Conservation (phyloP, 30 jellyfish, hydroid and myxozoan genomes). For the Rhopilema esculentum region DNA sequence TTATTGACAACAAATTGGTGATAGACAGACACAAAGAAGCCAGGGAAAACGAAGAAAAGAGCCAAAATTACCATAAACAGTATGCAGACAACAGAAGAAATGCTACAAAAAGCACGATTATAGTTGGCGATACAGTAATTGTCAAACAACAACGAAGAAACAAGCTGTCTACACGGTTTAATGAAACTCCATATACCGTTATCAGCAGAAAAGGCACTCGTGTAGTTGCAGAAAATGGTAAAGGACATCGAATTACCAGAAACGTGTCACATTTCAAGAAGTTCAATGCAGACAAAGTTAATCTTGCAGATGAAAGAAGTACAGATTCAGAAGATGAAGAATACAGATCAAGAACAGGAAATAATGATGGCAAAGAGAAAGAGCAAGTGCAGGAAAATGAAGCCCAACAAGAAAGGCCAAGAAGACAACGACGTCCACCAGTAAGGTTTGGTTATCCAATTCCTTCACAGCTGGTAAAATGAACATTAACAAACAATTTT, state of each 20-base stretch:
- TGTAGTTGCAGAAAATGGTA: conserved; percentile 24
- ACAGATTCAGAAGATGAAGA: conserved; percentile 3
- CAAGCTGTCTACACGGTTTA: too few relatives aligned
- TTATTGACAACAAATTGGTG: too few relatives aligned
- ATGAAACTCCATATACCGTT: conserved; percentile 23
- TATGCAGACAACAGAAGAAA: conserved; percentile 32
- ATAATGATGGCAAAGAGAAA: conserved; percentile 22
- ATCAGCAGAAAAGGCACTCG: conserved; percentile 14
- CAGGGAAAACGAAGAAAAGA: conserved; percentile 28
- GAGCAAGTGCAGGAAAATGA: too few relatives aligned
- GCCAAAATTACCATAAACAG: conserved; percentile 17
- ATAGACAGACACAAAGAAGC: too few relatives aligned
- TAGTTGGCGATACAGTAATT: conserved; percentile 38
- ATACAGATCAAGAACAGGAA: conserved; percentile 14
- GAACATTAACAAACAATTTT: too few relatives aligned
- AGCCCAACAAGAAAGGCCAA: too few relatives aligned
- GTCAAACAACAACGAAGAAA: conserved; percentile 21
- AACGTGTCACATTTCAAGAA: too few relatives aligned
- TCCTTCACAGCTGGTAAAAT: too few relatives aligned
- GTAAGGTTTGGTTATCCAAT: too few relatives aligned
- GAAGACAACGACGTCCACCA: too few relatives aligned
- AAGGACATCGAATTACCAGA: too few relatives aligned
- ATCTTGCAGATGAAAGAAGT: conserved; percentile 8
- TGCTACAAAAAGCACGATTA: conserved; percentile 14
- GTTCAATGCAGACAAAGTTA: conserved; percentile 1